Base-by-base conservation (phyloP, 2,888 invertebrate genomes). In the Dyspetes luteomarginatus region DNA sequence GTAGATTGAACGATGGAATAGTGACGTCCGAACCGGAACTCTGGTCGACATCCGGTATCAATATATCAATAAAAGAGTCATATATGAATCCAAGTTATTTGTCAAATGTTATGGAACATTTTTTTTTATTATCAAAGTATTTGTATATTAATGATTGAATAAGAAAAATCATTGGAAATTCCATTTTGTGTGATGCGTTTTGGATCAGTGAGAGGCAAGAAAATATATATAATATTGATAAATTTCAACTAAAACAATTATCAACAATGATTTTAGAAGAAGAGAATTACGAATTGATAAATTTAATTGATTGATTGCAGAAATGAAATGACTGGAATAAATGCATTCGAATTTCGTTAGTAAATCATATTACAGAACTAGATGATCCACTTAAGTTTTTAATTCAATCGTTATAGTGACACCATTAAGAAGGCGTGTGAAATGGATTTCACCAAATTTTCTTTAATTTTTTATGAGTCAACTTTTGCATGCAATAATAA, bases 1-100 rank as follows among this genome's bases (percentile, higher is more conserved):
- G 26, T 30, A 64, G 56, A 19, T 72, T 15, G 7, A 36, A 7
- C 12, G 12, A 36, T 12, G 36, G 36, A 36, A 36, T 9, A 19
- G 36, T 7, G 36, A 9, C 15, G 43, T 19, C 48, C 36, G 30
- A 48, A 50, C 48, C 15, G 58, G 3, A 60, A 36, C 30, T 50
- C 36, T 1, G 22, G 48, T 55, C 26, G 41, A n/a, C 55, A 24
- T 41, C 36, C 17, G 24, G 28, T 1, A 48, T 45, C 56, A 48
- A 48, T 58, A 43, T 45, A 62, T 43, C 19, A 15, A 58, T 58
- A 58, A n/a, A n/a, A n/a, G n/a, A n/a, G 36, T 30, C 17, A 22
- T 2, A 36, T 60, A 19, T 30, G 5, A 7, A 30, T 22, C 4
- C 24, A 24, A 22, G 26, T 9, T 24, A 24, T 19, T 12, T 36